These are phyloP conservation scores for Lasioglossum oenotherae DNA, from an alignment of 2,888 invertebrate genomes.

Conservation along the genomic window DNA sequence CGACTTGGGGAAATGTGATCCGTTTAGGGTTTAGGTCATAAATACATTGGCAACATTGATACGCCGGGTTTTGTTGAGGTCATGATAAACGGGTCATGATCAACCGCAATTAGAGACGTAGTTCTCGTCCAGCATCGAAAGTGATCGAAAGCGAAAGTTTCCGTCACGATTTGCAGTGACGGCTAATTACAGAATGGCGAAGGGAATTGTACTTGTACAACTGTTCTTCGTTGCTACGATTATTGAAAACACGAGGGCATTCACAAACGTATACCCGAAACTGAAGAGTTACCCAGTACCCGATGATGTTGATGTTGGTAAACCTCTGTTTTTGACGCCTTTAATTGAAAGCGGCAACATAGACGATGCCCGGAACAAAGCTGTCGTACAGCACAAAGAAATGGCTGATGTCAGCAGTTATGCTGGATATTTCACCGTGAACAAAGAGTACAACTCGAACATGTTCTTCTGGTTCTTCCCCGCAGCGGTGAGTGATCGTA, in stretches of 20 bases:
- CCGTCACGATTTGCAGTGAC: background rate
- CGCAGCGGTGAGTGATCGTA: conserved; percentile 85
- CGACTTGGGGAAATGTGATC: background rate
- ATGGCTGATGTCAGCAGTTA: conserved; percentile 88
- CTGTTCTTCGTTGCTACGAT: conserved; percentile 30
- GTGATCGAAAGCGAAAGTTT: background rate
- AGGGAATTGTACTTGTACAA: conserved; percentile 10
- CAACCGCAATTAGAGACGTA: background rate
- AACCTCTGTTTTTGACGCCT: conserved; percentile 91
- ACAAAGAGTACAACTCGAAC: conserved; percentile 91
- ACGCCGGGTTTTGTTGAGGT: conserved; percentile 3
- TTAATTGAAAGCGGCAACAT: conserved; percentile 90
- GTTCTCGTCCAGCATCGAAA: background rate
- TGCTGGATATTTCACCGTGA: conserved; percentile 94
- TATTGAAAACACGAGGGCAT: conserved; percentile 41
- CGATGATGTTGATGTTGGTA: conserved; percentile 80
- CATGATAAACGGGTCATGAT: conserved; percentile 3
- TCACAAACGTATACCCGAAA: conserved; percentile 77
- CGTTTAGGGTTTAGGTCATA: background rate
- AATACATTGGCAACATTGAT: conserved; percentile 47
- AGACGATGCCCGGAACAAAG: conserved; percentile 87
- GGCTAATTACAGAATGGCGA: conserved; percentile 23
- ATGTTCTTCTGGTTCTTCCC: conserved; percentile 97
- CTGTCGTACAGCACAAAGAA: conserved; percentile 87
- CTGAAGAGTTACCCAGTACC: conserved; percentile 69